Conservation (phyloP, 2,113 vertebrate species). For the Camelus bactrianus region DNA sequence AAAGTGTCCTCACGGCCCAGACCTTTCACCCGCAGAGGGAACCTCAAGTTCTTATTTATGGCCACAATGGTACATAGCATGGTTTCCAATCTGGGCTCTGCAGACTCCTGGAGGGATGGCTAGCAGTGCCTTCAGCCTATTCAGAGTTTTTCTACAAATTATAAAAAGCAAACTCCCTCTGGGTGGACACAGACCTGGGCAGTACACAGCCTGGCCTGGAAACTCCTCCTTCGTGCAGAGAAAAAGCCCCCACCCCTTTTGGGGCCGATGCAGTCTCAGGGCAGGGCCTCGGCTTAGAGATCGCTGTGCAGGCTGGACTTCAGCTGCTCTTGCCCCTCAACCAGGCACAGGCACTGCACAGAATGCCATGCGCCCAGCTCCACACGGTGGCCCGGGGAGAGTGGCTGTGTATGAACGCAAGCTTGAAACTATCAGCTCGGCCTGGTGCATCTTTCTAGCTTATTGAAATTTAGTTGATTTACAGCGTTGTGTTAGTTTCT, state of each 20-base stretch:
- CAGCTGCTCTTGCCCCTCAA: neutral
- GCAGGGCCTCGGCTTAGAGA: neutral
- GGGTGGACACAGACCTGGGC: neutral
- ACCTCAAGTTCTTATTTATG: neutral
- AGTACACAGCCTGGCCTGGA: neutral
- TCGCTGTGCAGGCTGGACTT: neutral
- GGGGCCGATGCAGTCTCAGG: neutral
- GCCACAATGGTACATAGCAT: neutral
- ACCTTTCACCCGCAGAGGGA: neutral
- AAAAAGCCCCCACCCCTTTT: neutral
- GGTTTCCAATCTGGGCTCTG: neutral
- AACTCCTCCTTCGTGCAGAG: neutral
- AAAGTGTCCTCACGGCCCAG: neutral
- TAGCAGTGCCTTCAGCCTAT: neutral
- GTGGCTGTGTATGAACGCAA: neutral
- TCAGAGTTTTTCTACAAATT: neutral
- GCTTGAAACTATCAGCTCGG: neutral
- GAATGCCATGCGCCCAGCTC: neutral
- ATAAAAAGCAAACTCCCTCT: neutral
- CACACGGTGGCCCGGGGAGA: rapidly evolving
- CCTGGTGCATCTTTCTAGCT: neutral
- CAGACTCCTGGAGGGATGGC: neutral
- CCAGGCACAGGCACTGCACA: neutral
- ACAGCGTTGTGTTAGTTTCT: too few relatives aligned
- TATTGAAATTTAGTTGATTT: too few relatives aligned